Conservation (phyloP, 1,140 invertebrate genomes). For the Drosophila nannoptera region DNA sequence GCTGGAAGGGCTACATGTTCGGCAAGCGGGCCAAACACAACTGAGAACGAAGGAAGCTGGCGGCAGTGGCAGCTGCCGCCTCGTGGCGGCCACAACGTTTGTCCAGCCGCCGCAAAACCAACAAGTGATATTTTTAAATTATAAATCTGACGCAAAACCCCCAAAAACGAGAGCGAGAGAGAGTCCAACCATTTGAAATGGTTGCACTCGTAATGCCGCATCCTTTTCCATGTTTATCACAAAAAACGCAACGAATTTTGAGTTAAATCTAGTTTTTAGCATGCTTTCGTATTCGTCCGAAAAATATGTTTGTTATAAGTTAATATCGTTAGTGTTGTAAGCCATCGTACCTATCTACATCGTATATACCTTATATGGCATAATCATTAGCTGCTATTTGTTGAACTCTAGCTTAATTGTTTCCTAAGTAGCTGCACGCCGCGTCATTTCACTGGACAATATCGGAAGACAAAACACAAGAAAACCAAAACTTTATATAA, state of each 20-base stretch:
- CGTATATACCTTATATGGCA: constrained; percentile 53
- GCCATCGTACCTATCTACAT: constrained; percentile 53
- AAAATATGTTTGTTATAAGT: constrained; percentile 36
- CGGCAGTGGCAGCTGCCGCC: constrained; percentile 44
- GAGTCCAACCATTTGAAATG: constrained; percentile 55
- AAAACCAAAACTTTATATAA: constrained; percentile 14
- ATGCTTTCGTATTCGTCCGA: constrained; percentile 21
- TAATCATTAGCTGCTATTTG: constrained; percentile 43
- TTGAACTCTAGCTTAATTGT: constrained; percentile 53
- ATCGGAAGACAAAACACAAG: constrained; percentile 19
- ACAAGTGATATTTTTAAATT: constrained; percentile 46
- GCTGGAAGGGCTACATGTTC: constrained; percentile 97
- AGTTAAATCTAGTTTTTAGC: constrained; percentile 3
- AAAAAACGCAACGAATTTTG: constrained; percentile 29
- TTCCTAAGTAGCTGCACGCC: constrained; percentile 60
- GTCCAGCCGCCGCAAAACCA: constrained; percentile 14
- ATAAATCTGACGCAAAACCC: constrained; percentile 1
- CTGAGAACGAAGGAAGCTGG: constrained; percentile 67
- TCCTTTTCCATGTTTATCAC: constrained; percentile 7
- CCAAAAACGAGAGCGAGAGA: background rate
- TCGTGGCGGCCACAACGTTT: constrained; percentile 26
- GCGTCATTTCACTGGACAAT: constrained; percentile 62
- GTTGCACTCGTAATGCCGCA: constrained; percentile 32
- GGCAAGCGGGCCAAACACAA: constrained; percentile 96
- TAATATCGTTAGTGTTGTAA: constrained; percentile 38